These are phyloP conservation scores for Tringa solitaria DNA, from an alignment of 2,113 vertebrate species.

Conservation along the genomic window DNA sequence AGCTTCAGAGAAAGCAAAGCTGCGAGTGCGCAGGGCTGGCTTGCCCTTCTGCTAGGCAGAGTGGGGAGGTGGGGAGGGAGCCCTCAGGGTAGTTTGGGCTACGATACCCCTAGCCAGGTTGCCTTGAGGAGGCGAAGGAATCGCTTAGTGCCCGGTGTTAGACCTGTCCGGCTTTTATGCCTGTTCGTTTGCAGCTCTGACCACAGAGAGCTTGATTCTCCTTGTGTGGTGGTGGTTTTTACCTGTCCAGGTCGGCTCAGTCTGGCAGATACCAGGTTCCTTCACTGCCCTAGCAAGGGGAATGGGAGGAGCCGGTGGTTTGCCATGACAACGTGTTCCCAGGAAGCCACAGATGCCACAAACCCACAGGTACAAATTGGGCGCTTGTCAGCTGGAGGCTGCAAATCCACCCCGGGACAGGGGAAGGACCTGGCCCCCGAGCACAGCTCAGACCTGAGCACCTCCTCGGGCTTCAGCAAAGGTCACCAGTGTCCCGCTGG, in stretches of 20 bases:
- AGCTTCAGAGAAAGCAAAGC: not conserved
- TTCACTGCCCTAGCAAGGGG: not conserved
- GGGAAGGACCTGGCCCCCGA: not conserved
- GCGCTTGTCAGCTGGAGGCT: not conserved
- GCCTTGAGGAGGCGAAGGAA: not conserved
- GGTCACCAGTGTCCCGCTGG: not conserved
- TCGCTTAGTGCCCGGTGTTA: not conserved
- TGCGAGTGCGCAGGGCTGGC: not conserved
- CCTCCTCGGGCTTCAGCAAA: not conserved
- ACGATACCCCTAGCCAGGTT: accelerated
- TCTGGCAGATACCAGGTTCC: not conserved
- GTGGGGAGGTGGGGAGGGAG: not conserved
- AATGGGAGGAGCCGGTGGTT: not conserved
- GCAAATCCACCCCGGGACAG: not conserved
- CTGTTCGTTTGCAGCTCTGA: not conserved
- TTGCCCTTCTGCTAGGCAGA: not conserved
- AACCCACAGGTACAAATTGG: accelerated
- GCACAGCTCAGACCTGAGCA: not conserved
- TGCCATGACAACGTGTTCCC: accelerated
- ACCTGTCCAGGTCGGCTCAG: not conserved
- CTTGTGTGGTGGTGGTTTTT: not conserved
- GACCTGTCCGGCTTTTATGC: not conserved
- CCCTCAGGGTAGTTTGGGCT: not conserved
- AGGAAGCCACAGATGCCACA: not conserved
- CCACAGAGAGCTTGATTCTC: not conserved